These are phyloP conservation scores for Arctocebus calabarensis DNA, from an alignment of 2,797 vertebrate species.

Conservation along the genomic window DNA sequence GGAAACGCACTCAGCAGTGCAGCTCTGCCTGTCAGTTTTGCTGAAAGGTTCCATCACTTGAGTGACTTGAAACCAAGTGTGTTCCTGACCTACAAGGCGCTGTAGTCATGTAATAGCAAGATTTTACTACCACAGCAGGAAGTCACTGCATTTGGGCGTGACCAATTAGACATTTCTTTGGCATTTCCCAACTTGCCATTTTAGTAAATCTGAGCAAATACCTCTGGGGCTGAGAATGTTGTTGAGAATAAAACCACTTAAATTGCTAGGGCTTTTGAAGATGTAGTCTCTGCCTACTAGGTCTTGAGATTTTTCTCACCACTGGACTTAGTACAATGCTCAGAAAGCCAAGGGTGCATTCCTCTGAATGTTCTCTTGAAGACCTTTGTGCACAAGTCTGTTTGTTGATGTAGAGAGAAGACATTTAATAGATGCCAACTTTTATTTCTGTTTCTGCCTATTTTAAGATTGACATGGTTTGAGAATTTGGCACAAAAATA, in stretches of 20 bases:
- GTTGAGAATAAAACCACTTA: constrained; percentile 9
- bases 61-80: background rate
- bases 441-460: background rate
- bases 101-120: constrained; percentile 20
- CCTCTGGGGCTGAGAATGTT: background rate
- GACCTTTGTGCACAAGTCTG: background rate
- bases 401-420: background rate
- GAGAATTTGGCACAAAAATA: background rate
- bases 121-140: constrained; percentile 40
- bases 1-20: background rate
- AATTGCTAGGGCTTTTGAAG: background rate
- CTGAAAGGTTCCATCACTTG: background rate
- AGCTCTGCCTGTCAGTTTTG: background rate
- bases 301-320: background rate
- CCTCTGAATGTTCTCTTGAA: background rate
- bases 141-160: background rate
- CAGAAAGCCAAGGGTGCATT: background rate
- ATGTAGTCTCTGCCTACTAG: background rate
- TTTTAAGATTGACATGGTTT: background rate
- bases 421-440: background rate
- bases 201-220: constrained; percentile 16
- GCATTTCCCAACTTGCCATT: constrained; percentile 18
- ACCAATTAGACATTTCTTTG: background rate
- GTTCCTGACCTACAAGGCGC: background rate
- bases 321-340: background rate